phyloP scores from a whole-genome alignment of 2,113 vertebrate species.

The Alaudala cheleensis region DNA sequence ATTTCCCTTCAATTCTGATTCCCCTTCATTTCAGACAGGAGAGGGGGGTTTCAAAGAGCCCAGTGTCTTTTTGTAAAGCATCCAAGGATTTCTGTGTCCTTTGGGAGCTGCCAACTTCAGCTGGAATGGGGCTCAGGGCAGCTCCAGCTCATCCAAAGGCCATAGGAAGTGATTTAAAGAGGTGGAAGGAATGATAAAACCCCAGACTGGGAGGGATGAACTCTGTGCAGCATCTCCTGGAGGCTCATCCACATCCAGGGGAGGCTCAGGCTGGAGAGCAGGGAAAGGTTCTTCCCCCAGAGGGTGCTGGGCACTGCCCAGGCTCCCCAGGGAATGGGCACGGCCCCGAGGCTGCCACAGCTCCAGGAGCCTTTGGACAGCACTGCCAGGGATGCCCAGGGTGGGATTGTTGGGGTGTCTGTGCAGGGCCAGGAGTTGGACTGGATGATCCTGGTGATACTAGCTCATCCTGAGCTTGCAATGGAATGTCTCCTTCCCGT shows the following conservation, averaged over 20 bases:
- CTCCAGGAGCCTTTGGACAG: fast-evolving
- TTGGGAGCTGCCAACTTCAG: neutral
- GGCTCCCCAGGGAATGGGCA: neutral
- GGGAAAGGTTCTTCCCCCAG: neutral
- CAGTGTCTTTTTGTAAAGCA: neutral
- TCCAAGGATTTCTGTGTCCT: neutral
- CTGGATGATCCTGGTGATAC: neutral
- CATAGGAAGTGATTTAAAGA: neutral
- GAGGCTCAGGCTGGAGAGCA: fast-evolving
- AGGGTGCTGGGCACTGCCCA: neutral
- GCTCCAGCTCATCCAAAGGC: neutral
- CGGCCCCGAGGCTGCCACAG: neutral
- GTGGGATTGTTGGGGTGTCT: neutral
- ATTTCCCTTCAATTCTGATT: neutral
- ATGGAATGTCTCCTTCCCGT: fast-evolving
- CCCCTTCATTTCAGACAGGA: neutral
- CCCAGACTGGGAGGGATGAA: fast-evolving
- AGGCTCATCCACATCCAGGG: neutral
- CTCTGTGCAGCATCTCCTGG: too few relatives aligned
- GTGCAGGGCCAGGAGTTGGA: fast-evolving
- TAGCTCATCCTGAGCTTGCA: neutral
- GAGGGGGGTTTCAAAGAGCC: neutral
- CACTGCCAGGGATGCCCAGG: fast-evolving
- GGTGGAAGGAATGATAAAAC: neutral
- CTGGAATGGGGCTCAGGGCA: fast-evolving